Evolutionary conservation across 2,888 invertebrate species (phyloP), one percentile per base, ranked within the genome.

Genomic region (Amphimallon solstitiale): DNA sequence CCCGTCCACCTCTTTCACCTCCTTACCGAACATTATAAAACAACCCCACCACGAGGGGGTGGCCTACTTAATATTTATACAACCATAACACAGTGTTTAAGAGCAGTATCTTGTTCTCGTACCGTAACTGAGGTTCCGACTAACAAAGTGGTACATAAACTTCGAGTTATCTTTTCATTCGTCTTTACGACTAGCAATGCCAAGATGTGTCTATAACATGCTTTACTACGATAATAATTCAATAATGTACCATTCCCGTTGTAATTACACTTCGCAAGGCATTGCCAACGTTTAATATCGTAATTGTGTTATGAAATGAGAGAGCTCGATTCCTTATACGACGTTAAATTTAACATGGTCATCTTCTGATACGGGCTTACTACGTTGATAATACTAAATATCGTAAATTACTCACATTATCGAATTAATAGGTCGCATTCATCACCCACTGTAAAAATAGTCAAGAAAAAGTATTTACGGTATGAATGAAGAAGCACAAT

Each of bases 51-150:
- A 10, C 54, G 23, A 14, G 19, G 54, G 12, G 40, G 54, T 40
- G 12, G 17, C 72, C 73, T 76, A 71, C 74, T 78, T 76, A 78
- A 78, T 77, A 78, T 78, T 78, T 75, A 78, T 77, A 75, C 73
- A 74, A 73, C 75, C 73, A 72, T 72, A 75, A 76, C 72, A 71
- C 68, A 70, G 73, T 75, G 74, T 77, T 76, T 76, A 77, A 74
- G 73, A 70, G 75, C 74, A 70, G 74, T 74, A 75, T 76, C 73
- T 71, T 71, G 64, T 68, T 71, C 72, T 61, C 66, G 70, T 61
- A 70, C 70, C 70, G 69, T 71, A 68, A 70, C 72, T 68, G 65
- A 69, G 68, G 14, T 12, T 29, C 23, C 17, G 52, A 21, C 19
- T 7, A 66, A 67, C 71, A 70, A 72, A 74, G 69, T 70, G 74